Percentiles rank a stretch among this genome's conserved stretches.
Evolutionary conservation across 2,113 vertebrate species (phyloP).

Genomic region (Myocastor coypus): DNA sequence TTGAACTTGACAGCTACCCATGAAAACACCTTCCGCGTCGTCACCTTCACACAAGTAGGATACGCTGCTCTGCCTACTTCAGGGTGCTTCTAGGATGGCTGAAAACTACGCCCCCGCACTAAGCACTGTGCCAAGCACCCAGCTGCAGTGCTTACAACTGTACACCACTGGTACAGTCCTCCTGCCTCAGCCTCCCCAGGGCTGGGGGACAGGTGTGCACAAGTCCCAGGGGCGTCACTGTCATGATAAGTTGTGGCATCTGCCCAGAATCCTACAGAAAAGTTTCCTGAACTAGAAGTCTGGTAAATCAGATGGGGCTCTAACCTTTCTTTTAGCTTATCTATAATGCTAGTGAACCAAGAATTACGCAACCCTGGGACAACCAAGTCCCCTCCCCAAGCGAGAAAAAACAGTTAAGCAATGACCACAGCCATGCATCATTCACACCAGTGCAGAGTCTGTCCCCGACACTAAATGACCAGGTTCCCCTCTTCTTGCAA

Average conservation of each 20-base stretch:
- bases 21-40: neutral
- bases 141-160: neutral
- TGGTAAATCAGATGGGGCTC: neutral
- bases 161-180: neutral
- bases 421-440: neutral
- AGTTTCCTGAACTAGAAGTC: neutral
- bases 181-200: neutral
- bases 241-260: neutral
- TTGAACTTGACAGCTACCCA: neutral
- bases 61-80: neutral
- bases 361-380: constrained; percentile 3
- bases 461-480: neutral
- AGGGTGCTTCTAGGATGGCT: neutral
- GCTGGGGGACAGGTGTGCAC: neutral
- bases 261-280: neutral
- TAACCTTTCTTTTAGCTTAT: constrained; percentile 3
- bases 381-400: neutral
- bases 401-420: neutral
- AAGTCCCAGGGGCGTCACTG: neutral
- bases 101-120: neutral
- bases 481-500: neutral
- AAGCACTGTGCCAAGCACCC: neutral
- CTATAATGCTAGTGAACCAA: neutral
- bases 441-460: neutral
- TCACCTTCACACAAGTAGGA: neutral